phyloP scores from a whole-genome alignment of 2,113 vertebrate species.

The Burhinus bistriatus region DNA sequence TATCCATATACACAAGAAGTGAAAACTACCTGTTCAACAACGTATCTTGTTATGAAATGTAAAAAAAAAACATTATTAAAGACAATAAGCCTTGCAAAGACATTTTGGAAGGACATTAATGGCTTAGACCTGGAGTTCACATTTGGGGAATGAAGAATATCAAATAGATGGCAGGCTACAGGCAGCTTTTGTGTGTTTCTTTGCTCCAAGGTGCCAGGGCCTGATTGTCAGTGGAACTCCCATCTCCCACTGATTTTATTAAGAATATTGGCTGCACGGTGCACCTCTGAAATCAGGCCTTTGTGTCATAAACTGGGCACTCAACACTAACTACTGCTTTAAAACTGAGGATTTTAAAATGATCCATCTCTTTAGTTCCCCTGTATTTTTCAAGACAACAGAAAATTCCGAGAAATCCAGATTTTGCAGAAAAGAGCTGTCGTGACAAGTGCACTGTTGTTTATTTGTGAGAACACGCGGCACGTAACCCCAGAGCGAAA shows the following conservation, averaged over 20 bases:
- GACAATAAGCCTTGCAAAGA: background rate
- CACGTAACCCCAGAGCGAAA: fast-evolving
- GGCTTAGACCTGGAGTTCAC: background rate
- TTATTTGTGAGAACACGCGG: background rate
- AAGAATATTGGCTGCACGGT: fast-evolving
- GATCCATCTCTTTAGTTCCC: background rate
- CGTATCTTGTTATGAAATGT: background rate
- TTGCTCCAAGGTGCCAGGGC: background rate
- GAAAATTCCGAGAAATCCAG: background rate
- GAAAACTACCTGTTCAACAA: background rate
- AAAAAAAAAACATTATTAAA: background rate
- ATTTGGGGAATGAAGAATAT: background rate
- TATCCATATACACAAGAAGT: background rate
- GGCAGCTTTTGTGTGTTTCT: background rate
- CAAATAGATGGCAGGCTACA: background rate
- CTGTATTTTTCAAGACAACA: background rate
- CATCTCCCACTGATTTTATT: background rate
- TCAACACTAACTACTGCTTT: background rate
- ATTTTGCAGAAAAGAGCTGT: background rate
- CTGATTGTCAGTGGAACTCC: background rate
- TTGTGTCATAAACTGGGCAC: too few relatives aligned
- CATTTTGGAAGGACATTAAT: background rate
- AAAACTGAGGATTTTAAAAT: background rate
- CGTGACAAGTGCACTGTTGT: background rate
- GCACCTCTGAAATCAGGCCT: background rate